These are phyloP conservation scores for Spodoptera littoralis DNA, from an alignment of 2,888 invertebrate species.

Conservation along the genomic window DNA sequence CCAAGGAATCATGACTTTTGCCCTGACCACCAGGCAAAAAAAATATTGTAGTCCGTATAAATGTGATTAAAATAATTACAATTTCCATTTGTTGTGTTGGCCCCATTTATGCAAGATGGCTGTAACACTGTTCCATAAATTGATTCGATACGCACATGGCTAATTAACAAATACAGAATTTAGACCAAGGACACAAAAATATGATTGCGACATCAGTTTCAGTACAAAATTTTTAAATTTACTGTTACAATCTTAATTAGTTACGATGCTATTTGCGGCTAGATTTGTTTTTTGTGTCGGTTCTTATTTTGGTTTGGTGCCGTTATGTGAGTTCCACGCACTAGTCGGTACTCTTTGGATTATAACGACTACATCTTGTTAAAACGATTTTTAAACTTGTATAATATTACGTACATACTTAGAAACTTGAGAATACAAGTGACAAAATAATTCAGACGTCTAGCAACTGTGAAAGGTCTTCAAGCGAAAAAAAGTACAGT, in stretches of 20 bases:
- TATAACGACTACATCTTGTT: background rate
- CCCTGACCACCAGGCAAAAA: background rate
- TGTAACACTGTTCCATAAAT: slow-evolving; percentile 26
- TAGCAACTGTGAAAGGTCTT: slow-evolving; percentile 58
- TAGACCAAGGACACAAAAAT: slow-evolving; percentile 57
- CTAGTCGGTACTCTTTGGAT: slow-evolving; percentile 1
- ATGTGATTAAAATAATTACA: slow-evolving; percentile 13
- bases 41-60: background rate
- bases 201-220: slow-evolving; percentile 6
- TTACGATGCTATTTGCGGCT: slow-evolving; percentile 22
- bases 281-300: slow-evolving; percentile 25
- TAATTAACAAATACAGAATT: slow-evolving; percentile 43
- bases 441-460: slow-evolving; percentile 26
- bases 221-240: slow-evolving; percentile 11
- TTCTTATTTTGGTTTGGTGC: slow-evolving; percentile 26
- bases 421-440: background rate
- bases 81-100: slow-evolving; percentile 12
- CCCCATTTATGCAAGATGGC: slow-evolving; percentile 23
- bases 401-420: too few relatives aligned
- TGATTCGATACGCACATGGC: slow-evolving; percentile 11
- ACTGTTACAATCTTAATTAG: slow-evolving; percentile 33
- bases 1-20: slow-evolving; percentile 31
- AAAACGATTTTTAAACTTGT: too few relatives aligned
- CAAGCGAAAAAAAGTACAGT: slow-evolving; percentile 64
- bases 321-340: slow-evolving; percentile 28